These are phyloP conservation scores for Pyrocephalus nanus DNA, from an alignment of 2,797 vertebrate species.

Conservation along the genomic window DNA sequence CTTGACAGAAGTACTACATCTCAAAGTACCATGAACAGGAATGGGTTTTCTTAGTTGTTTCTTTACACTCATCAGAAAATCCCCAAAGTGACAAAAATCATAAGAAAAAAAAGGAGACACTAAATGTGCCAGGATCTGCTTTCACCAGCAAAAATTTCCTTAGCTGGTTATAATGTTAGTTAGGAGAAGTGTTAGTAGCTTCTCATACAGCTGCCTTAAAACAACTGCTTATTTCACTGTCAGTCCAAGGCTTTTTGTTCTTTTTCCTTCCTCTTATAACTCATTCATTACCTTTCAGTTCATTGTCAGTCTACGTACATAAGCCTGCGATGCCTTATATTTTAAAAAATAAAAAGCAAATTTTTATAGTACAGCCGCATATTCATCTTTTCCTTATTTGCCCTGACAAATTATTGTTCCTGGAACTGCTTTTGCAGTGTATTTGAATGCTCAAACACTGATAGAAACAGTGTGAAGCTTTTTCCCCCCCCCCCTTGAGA, in stretches of 20 bases:
- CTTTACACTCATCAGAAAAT: background rate
- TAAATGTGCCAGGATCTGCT: background rate
- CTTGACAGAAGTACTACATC: background rate
- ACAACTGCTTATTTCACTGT: background rate
- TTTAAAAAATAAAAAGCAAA: background rate
- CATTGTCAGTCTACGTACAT: background rate
- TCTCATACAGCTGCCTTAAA: background rate
- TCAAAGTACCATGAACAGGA: background rate
- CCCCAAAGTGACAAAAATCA: background rate
- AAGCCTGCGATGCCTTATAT: background rate
- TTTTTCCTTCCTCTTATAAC: background rate
- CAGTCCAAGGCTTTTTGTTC: background rate
- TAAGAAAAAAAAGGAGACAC: too few relatives aligned
- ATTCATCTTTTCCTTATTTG: background rate
- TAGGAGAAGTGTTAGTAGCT: background rate
- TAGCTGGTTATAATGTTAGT: background rate
- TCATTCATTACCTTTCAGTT: background rate
- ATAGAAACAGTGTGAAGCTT: background rate
- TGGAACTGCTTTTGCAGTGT: background rate
- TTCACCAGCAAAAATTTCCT: background rate
- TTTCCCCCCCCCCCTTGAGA: background rate
- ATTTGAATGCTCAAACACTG: background rate
- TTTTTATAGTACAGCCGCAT: background rate
- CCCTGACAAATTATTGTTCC: background rate
- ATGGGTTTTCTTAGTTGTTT: background rate